phyloP scores from a whole-genome alignment of 2,888 invertebrate genomes.

The Callyntrura sp. region DNA sequence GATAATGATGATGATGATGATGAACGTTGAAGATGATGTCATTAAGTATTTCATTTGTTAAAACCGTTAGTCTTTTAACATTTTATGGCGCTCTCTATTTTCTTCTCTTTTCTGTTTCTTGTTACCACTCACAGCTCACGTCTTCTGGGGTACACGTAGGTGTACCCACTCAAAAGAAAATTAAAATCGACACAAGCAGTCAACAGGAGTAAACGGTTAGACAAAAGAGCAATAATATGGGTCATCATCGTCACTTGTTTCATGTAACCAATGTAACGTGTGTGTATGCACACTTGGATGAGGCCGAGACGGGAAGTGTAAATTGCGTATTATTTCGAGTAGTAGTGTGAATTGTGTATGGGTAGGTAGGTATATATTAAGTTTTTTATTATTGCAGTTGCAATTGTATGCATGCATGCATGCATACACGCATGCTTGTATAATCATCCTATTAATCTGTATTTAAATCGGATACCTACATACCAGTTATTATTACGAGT shows the following conservation, averaged over 20 bases:
- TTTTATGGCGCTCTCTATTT: too few species aligned
- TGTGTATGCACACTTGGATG: not conserved
- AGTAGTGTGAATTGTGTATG: too few species aligned
- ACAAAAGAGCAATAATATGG: not conserved
- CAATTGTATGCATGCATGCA: not conserved
- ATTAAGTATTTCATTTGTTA: conserved; percentile 3
- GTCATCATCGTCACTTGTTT: conserved; percentile 18
- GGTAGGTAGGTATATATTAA: too few species aligned
- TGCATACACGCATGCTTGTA: too few species aligned
- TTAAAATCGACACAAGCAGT: not conserved
- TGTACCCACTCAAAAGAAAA: not conserved
- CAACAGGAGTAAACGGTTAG: not conserved
- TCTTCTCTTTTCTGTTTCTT: not conserved
- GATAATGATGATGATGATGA: not conserved
- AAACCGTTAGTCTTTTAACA: not conserved
- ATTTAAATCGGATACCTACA: too few species aligned
- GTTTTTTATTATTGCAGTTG: too few species aligned
- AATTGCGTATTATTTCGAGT: conserved; percentile 31
- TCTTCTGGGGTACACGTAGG: too few species aligned
- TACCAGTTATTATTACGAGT: conserved; percentile 8
- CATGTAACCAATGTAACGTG: not conserved
- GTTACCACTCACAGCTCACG: not conserved
- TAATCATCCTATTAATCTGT: conserved; percentile 52
- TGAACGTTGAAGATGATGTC: too few species aligned
- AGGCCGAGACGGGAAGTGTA: conserved; percentile 46